Evolutionary conservation across 2,888 invertebrate genomes (phyloP).

Genomic region (Catocala sponsa): DNA sequence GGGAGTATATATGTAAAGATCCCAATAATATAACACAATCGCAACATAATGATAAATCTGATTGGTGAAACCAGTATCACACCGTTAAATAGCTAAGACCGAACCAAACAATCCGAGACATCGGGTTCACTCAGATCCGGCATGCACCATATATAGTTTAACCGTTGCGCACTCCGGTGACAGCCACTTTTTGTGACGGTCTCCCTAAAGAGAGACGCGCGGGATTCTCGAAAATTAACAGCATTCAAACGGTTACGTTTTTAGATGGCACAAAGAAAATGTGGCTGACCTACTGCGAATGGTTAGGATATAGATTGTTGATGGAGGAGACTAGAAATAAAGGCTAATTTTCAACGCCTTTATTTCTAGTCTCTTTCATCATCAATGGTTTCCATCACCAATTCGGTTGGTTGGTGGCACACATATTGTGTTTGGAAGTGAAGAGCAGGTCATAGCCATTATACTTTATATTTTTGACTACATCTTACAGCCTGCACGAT

Average conservation of each 20-base stretch:
- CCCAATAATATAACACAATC: too few species aligned
- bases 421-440: too few species aligned
- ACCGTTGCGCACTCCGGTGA: constrained; percentile 41
- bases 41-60: too few species aligned
- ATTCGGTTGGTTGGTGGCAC: too few species aligned
- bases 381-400: too few species aligned
- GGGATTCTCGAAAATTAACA: constrained; percentile 60
- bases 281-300: constrained; percentile 35
- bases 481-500: too few species aligned
- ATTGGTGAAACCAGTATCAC: background rate
- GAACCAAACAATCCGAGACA: constrained; percentile 11
- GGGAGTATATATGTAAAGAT: too few species aligned
- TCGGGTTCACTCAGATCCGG: constrained; percentile 41
- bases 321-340: constrained; percentile 6
- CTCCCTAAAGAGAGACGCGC: constrained; percentile 52
- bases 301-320: constrained; percentile 6
- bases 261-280: constrained; percentile 39
- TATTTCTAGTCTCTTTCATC: too few species aligned
- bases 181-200: constrained; percentile 47
- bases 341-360: too few species aligned
- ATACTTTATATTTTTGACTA: too few species aligned
- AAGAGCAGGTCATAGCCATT: too few species aligned
- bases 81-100: constrained; percentile 10
- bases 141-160: constrained; percentile 42
- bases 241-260: constrained; percentile 45